These are phyloP conservation scores for Archips xylosteana DNA, from an alignment of 2,888 invertebrate species.

Conservation along the genomic window DNA sequence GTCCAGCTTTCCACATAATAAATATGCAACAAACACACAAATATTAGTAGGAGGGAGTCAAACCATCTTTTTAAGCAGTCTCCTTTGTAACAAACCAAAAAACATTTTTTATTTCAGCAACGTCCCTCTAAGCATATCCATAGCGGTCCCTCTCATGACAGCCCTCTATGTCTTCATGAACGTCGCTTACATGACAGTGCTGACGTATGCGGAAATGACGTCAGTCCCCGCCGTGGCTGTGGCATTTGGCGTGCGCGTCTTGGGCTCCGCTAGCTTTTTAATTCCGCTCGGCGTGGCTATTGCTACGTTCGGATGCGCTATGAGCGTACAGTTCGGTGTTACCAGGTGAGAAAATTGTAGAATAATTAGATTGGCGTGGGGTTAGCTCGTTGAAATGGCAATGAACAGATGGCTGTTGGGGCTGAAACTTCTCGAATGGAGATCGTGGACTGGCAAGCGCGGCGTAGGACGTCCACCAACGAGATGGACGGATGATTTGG, in stretches of 20 bases:
- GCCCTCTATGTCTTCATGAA: constrained; percentile 93
- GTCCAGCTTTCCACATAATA: no score
- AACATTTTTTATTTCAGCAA: constrained; percentile 84
- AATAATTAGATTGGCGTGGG: background rate
- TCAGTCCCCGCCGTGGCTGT: constrained; percentile 92
- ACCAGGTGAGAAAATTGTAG: constrained; percentile 80
- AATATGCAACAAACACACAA: no score
- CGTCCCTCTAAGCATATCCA: constrained; percentile 91
- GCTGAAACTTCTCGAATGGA: no score
- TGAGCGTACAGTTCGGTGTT: constrained; percentile 91
- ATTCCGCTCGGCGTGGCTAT: constrained; percentile 92
- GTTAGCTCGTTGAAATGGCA: no score
- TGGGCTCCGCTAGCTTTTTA: constrained; percentile 88
- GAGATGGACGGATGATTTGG: no score
- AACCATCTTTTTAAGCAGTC: no score
- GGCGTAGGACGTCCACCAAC: no score
- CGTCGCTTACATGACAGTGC: constrained; percentile 93
- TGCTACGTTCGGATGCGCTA: constrained; percentile 92
- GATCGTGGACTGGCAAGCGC: no score
- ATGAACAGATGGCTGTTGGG: no score
- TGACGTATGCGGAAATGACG: constrained; percentile 90
- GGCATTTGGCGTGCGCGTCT: constrained; percentile 87
- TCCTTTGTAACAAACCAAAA: background rate
- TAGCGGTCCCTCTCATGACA: constrained; percentile 93
- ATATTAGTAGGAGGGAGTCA: no score